Conservation (phyloP, 2,797 vertebrate genomes). For the Spinibarbus caldwelli region DNA sequence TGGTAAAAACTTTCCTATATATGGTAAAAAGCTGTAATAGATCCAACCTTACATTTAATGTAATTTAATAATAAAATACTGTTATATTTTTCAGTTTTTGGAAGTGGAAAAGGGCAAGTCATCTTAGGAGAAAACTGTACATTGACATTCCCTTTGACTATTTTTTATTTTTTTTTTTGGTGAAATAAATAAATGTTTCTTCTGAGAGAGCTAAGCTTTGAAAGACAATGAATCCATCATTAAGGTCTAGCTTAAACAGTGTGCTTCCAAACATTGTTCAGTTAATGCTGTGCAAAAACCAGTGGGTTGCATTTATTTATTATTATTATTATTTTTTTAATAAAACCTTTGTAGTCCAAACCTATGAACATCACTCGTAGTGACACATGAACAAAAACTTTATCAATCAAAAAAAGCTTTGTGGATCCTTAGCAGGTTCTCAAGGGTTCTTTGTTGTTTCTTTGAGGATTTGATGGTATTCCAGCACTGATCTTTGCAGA, state of each 20-base stretch:
- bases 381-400: neutral
- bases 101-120: neutral
- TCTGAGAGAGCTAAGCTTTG: no score
- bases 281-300: neutral
- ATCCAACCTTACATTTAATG: neutral
- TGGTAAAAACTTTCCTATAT: neutral
- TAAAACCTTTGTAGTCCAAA: neutral
- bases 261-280: neutral
- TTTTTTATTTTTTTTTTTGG: no score
- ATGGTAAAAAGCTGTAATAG: neutral
- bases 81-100: neutral
- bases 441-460: neutral
- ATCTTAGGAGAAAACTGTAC: no score
- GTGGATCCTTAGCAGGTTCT: neutral
- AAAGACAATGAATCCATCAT: no score
- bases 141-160: no score
- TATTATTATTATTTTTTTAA: neutral
- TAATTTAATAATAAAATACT: neutral
- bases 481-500: neutral
- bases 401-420: neutral
- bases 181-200: no score
- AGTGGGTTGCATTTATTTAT: no score
- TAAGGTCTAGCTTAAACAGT: neutral
- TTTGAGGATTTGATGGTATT: conserved; percentile 17
- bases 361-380: neutral